A percentile compares a stretch with the other conserved stretches of the same genome.
Conservation (phyloP, 2,888 invertebrate genomes). For the Chorisops tibialis region DNA sequence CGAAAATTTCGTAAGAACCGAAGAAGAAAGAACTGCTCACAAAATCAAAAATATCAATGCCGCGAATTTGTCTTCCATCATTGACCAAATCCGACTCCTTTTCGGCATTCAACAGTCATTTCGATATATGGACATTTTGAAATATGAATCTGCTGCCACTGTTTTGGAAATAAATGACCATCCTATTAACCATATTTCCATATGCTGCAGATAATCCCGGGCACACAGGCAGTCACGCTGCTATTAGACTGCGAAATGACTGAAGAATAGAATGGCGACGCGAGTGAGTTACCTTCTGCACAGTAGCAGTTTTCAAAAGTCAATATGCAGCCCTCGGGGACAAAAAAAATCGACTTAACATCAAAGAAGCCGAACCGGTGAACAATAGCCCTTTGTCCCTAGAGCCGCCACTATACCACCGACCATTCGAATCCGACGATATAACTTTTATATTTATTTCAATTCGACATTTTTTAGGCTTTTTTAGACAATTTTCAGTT, state of each 20-base stretch:
- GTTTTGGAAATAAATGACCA: constrained; percentile 31
- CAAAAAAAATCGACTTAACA: constrained; percentile 17
- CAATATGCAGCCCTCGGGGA: constrained; percentile 11
- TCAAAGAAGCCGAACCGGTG: constrained; percentile 19
- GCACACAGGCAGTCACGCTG: not conserved
- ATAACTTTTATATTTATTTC: no score
- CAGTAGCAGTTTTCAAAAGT: constrained; percentile 24
- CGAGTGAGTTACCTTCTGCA: constrained; percentile 30
- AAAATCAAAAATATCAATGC: no score
- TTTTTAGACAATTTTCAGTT: no score
- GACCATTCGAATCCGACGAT: no score
- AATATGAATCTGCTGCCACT: constrained; percentile 27
- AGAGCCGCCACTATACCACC: constrained; percentile 15
- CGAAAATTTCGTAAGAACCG: no score
- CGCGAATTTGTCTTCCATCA: constrained; percentile 1
- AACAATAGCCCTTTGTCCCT: constrained; percentile 29
- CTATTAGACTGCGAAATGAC: constrained; percentile 28
- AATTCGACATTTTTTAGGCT: no score
- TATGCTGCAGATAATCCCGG: constrained; percentile 26
- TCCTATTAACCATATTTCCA: constrained; percentile 32
- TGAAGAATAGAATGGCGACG: constrained; percentile 31
- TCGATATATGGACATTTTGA: constrained; percentile 26
- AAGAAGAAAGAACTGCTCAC: no score
- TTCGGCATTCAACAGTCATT: constrained; percentile 12
- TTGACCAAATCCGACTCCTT: constrained; percentile 5